These are phyloP conservation scores for Eulemur mongoz DNA, from an alignment of 2,797 vertebrate genomes.

Conservation along the genomic window DNA sequence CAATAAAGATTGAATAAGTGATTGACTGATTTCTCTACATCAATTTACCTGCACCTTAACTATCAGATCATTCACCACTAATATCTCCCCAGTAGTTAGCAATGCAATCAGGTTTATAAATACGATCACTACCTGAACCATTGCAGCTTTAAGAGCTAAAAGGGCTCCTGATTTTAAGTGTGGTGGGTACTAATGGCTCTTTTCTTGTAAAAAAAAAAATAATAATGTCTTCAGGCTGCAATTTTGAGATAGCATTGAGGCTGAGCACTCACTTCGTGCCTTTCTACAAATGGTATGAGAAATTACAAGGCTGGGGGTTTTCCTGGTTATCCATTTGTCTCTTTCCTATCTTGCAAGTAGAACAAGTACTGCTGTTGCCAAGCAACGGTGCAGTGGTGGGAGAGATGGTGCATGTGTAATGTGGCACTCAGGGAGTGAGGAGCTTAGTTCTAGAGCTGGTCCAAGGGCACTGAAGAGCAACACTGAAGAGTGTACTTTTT, in stretches of 20 bases:
- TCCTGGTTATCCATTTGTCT: slow-evolving; percentile 80
- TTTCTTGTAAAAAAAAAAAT: slow-evolving; percentile 76
- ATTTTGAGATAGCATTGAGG: slow-evolving; percentile 74
- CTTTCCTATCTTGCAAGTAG: slow-evolving; percentile 71
- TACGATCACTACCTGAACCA: background rate
- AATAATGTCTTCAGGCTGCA: slow-evolving; percentile 75
- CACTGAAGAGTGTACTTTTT: background rate
- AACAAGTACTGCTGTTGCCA: slow-evolving; percentile 82
- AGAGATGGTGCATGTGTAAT: slow-evolving; percentile 45
- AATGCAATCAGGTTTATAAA: slow-evolving; percentile 30
- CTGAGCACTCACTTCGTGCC: slow-evolving; percentile 68
- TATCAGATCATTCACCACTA: background rate
- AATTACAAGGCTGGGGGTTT: slow-evolving; percentile 78
- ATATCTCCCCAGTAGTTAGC: background rate
- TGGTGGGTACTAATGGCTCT: slow-evolving; percentile 36
- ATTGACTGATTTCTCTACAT: slow-evolving; percentile 12
- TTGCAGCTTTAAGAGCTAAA: background rate
- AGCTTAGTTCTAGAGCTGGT: slow-evolving; percentile 49
- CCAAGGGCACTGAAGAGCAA: slow-evolving; percentile 11
- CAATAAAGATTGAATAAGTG: background rate
- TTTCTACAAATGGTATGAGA: slow-evolving; percentile 75
- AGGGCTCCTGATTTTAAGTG: background rate
- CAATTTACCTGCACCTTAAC: slow-evolving; percentile 14
- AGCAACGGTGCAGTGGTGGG: slow-evolving; percentile 78
- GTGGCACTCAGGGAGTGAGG: slow-evolving; percentile 7